These are phyloP conservation scores for Orchesella flavescens DNA, from an alignment of 2,888 invertebrate genomes.

Conservation along the genomic window DNA sequence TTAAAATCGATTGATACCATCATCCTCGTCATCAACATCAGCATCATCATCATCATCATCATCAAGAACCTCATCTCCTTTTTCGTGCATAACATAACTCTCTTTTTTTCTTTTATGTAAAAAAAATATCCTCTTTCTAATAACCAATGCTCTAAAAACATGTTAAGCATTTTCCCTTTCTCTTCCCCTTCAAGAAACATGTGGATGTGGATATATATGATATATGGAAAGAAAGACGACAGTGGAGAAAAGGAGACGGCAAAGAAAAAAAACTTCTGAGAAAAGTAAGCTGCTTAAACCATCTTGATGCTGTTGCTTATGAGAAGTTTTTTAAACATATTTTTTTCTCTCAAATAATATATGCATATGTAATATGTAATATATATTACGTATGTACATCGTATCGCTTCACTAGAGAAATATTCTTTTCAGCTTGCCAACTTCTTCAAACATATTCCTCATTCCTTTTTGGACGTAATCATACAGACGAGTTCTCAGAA, in stretches of 20 bases:
- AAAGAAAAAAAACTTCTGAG: constrained; percentile 27
- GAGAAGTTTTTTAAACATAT: constrained; percentile 53
- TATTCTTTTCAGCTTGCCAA: constrained; percentile 58
- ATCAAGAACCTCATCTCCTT: constrained; percentile 39
- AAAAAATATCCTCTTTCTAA: constrained; percentile 50
- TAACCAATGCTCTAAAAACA: constrained; percentile 43
- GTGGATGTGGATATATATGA: constrained; percentile 34
- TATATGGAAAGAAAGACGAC: constrained; percentile 31
- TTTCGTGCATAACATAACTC: constrained; percentile 17
- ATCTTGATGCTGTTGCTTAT: constrained; percentile 40
- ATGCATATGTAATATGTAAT: background rate
- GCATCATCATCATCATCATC: constrained; percentile 59
- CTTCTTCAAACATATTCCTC: constrained; percentile 18
- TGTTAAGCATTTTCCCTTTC: constrained; percentile 17
- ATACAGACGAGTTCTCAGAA: constrained; percentile 44
- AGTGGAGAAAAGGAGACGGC: constrained; percentile 16
- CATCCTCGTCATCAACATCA: constrained; percentile 52
- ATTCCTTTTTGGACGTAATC: constrained; percentile 48
- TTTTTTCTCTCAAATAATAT: constrained; percentile 57
- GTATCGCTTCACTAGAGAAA: background rate
- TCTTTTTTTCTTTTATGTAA: constrained; percentile 50
- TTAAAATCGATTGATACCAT: constrained; percentile 65
- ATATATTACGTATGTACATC: too few relatives aligned
- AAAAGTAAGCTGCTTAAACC: constrained; percentile 55
- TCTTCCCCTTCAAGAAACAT: constrained; percentile 57